phyloP scores from a whole-genome alignment of 2,113 vertebrate species.

The Platichthys stellatus region DNA sequence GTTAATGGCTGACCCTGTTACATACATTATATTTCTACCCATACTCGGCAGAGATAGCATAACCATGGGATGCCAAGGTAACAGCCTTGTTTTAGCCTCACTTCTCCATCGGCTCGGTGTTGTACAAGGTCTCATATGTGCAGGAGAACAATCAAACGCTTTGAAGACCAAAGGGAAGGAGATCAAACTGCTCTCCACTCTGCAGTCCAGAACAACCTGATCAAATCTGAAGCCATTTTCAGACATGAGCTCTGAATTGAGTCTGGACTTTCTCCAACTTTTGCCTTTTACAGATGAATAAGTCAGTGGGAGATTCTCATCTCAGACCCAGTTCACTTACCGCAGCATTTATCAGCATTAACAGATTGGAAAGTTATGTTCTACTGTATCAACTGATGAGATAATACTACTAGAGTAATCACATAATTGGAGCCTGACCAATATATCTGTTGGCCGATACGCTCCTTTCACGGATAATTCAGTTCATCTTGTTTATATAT shows the following conservation, averaged over 20 bases:
- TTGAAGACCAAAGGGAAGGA: neutral
- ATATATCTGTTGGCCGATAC: too few relatives aligned
- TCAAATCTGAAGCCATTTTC: neutral
- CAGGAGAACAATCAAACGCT: conserved; percentile 26
- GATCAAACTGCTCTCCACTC: neutral
- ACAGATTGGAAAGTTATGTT: conserved; percentile 7
- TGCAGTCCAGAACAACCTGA: neutral
- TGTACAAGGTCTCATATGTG: conserved; percentile 17
- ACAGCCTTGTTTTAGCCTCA: conserved; percentile 14
- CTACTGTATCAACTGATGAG: conserved; percentile 15
- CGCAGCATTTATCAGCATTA: neutral
- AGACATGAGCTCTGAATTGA: too few relatives aligned
- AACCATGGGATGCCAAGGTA: conserved; percentile 9
- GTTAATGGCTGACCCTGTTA: conserved; percentile 12
- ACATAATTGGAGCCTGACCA: neutral
- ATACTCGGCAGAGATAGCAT: neutral
- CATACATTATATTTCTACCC: conserved; percentile 21
- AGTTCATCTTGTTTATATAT: too few relatives aligned
- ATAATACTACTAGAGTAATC: neutral
- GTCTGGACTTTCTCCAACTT: too few relatives aligned
- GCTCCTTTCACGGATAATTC: too few relatives aligned
- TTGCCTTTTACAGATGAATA: too few relatives aligned
- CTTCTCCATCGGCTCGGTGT: neutral
- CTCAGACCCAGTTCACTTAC: too few relatives aligned
- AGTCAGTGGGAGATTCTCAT: too few relatives aligned